phyloP scores from a whole-genome alignment of 2,888 invertebrate genomes.

The Caenorhabditis becei region DNA sequence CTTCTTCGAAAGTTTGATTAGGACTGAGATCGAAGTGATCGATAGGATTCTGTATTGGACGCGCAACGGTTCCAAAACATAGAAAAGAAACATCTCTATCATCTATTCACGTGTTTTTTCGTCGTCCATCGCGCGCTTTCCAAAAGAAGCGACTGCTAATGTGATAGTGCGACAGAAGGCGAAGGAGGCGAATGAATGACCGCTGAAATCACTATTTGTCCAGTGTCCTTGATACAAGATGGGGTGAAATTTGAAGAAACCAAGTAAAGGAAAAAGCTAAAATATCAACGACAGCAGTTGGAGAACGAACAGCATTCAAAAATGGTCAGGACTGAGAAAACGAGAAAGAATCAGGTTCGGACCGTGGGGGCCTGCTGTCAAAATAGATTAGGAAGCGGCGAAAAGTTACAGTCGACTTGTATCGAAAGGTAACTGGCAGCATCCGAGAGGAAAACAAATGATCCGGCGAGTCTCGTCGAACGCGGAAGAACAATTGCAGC shows the following conservation, averaged over 20 bases:
- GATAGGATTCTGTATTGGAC: not conserved
- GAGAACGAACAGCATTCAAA: not conserved
- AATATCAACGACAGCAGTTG: not conserved
- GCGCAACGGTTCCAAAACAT: constrained; percentile 8
- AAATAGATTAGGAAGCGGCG: constrained; percentile 25
- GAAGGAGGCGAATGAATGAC: constrained; percentile 1
- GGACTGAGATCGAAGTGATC: not conserved
- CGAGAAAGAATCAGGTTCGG: constrained; percentile 22
- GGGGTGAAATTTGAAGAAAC: too few relatives aligned
- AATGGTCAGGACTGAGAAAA: not conserved
- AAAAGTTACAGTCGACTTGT: constrained; percentile 21
- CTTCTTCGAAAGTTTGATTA: not conserved
- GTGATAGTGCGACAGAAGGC: constrained; percentile 18
- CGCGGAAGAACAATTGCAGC: constrained; percentile 8
- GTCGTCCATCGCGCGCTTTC: not conserved
- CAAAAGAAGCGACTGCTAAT: constrained; percentile 7
- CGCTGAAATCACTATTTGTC: constrained; percentile 6
- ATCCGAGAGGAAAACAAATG: constrained; percentile 14
- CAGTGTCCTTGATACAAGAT: constrained; percentile 11
- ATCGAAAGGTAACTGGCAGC: not conserved
- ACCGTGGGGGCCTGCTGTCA: constrained; percentile 10
- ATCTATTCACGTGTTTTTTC: constrained; percentile 28
- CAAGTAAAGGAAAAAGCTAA: constrained; percentile 3
- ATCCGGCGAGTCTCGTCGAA: constrained; percentile 16
- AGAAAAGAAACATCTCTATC: constrained; percentile 20